These are phyloP conservation scores for Psilopsiagon aymara DNA, from an alignment of 2,113 vertebrate species.

Conservation along the genomic window DNA sequence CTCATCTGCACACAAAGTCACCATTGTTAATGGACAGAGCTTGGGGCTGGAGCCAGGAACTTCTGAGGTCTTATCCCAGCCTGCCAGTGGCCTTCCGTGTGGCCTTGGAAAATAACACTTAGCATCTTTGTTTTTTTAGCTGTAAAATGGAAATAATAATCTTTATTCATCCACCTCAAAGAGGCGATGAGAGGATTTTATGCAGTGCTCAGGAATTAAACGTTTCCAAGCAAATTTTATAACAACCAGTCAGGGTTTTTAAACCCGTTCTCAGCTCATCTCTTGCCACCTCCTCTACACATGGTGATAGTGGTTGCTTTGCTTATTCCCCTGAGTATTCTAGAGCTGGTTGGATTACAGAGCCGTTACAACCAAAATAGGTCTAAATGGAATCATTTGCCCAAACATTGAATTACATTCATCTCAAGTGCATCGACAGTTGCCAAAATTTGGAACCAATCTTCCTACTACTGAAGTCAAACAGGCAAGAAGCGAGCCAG, in stretches of 20 bases:
- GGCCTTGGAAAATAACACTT: conserved; percentile 40
- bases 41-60: conserved; percentile 49
- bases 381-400: not conserved
- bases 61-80: conserved; percentile 1
- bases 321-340: conserved; percentile 13
- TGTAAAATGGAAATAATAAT: conserved; percentile 52
- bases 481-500: not conserved
- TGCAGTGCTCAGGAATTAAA: conserved; percentile 43
- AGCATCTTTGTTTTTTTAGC: conserved; percentile 1
- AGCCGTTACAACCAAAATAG: conserved; percentile 11
- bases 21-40: not conserved
- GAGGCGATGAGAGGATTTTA: conserved; percentile 59
- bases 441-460: conserved; percentile 26
- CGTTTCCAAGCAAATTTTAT: conserved; percentile 56
- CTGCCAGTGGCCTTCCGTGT: conserved; percentile 1
- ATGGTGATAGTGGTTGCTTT: conserved; percentile 8
- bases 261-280: conserved; percentile 27
- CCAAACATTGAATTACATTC: conserved; percentile 4
- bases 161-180: conserved; percentile 64
- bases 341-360: conserved; percentile 20
- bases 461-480: conserved; percentile 5
- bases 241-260: conserved; percentile 23
- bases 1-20: conserved; percentile 52
- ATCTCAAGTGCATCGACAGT: not conserved
- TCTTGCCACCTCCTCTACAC: conserved; percentile 41